Percentiles rank a stretch among this genome's conserved stretches.
phyloP scores from a whole-genome alignment of 2,113 vertebrate species.

The Orycteropus afer region DNA sequence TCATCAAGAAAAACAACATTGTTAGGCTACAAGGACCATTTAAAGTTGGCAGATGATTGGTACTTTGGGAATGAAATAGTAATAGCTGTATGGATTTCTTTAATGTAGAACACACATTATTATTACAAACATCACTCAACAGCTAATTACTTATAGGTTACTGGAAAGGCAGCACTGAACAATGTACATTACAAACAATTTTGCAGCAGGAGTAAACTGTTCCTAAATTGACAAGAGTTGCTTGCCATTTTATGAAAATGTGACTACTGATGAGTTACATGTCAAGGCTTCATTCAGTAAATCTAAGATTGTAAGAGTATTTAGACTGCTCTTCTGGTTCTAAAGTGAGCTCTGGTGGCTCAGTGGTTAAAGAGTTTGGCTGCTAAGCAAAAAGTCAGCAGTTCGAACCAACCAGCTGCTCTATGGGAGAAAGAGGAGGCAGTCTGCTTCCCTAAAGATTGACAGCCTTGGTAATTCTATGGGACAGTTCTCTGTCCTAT shows the following conservation, averaged over 20 bases:
- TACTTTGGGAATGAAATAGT: neutral
- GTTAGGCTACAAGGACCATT: neutral
- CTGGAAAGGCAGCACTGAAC: neutral
- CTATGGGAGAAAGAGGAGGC: too few relatives aligned
- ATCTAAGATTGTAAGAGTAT: neutral
- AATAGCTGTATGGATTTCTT: neutral
- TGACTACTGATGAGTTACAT: neutral
- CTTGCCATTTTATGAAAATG: neutral
- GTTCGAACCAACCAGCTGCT: too few relatives aligned
- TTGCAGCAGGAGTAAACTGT: neutral
- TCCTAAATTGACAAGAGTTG: neutral
- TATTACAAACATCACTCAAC: neutral
- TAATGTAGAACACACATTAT: neutral
- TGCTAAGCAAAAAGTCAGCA: too few relatives aligned
- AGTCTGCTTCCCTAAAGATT: too few relatives aligned
- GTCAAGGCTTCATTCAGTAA: slow-evolving; percentile 35
- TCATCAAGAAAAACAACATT: neutral
- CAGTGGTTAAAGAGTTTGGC: too few relatives aligned
- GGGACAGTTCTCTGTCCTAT: too few relatives aligned
- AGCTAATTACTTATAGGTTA: neutral
- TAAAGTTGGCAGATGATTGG: neutral
- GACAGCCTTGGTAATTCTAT: too few relatives aligned
- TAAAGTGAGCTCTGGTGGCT: neutral
- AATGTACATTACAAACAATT: neutral
- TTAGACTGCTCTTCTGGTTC: neutral